A percentile compares a stretch with the other conserved stretches of the same genome.
These are phyloP conservation scores for Arge pagana DNA, from an alignment of 2,888 invertebrate genomes.

Conservation along the genomic window DNA sequence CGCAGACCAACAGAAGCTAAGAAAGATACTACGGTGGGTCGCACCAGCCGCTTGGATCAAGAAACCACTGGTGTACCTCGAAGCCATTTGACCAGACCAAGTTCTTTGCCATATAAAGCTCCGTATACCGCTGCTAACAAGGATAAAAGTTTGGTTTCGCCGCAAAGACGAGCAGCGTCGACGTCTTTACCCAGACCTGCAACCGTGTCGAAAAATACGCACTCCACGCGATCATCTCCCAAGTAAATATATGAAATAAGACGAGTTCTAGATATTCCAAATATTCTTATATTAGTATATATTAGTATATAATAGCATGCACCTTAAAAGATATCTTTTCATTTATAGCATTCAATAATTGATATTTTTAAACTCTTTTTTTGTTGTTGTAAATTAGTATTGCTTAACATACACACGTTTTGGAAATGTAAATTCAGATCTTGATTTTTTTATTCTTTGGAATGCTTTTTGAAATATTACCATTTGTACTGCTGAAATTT, in stretches of 20 bases:
- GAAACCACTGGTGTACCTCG: constrained; percentile 53
- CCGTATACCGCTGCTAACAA: constrained; percentile 39
- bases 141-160: constrained; percentile 51
- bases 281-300: neutral
- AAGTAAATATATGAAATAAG: constrained; percentile 60
- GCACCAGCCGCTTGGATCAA: constrained; percentile 70
- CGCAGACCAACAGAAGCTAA: constrained; percentile 35
- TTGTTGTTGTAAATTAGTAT: too few species aligned
- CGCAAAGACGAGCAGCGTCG: constrained; percentile 69
- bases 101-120: constrained; percentile 73
- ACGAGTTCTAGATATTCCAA: constrained; percentile 1
- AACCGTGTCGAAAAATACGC: constrained; percentile 37
- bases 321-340: too few species aligned
- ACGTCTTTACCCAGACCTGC: constrained; percentile 65
- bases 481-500: too few species aligned
- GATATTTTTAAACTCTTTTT: too few species aligned
- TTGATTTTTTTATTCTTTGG: too few species aligned
- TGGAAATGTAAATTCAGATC: too few species aligned
- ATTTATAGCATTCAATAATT: too few species aligned
- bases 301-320: too few species aligned
- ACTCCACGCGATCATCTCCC: constrained; percentile 51
- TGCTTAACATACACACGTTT: too few species aligned
- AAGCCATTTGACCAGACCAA: constrained; percentile 64
- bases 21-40: constrained; percentile 43
- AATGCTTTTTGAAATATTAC: too few species aligned